Conservation (phyloP, 2,797 vertebrate genomes). For the Hippoglossus hippoglossus region DNA sequence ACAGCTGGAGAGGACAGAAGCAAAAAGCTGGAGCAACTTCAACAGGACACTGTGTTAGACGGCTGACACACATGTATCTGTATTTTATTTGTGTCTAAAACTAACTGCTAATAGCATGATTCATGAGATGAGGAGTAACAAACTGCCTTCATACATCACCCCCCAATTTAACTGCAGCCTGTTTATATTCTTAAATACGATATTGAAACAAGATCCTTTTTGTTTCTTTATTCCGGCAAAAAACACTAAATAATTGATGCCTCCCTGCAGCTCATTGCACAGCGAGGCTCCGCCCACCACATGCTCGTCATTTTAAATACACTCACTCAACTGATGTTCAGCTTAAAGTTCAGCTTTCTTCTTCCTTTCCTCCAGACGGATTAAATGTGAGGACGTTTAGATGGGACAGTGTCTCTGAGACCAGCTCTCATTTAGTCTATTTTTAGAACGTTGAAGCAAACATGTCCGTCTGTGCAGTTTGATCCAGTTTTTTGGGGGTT, state of each 20-base stretch:
- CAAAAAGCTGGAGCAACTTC: too few relatives aligned
- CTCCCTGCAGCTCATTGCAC: slow-evolving; percentile 55
- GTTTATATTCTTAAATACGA: slow-evolving; percentile 26
- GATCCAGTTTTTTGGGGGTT: too few relatives aligned
- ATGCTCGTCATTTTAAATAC: slow-evolving; percentile 32
- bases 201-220: slow-evolving; percentile 58
- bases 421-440: too few relatives aligned
- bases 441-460: too few relatives aligned
- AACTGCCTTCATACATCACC: slow-evolving; percentile 24
- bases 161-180: slow-evolving; percentile 27
- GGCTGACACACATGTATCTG: neutral
- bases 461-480: too few relatives aligned
- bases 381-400: slow-evolving; percentile 9
- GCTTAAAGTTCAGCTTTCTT: slow-evolving; percentile 1
- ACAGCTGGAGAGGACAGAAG: neutral
- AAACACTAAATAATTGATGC: slow-evolving; percentile 67
- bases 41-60: neutral
- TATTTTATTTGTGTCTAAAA: slow-evolving; percentile 11
- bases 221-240: slow-evolving; percentile 49
- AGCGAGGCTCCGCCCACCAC: slow-evolving; percentile 18
- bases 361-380: neutral
- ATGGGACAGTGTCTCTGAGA: slow-evolving; percentile 23
- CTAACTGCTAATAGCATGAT: neutral
- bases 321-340: slow-evolving; percentile 1
- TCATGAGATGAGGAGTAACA: slow-evolving; percentile 21